A percentile compares a stretch with the other conserved stretches of the same genome.
Evolutionary conservation across 1,140 invertebrate genomes (phyloP).

Genomic region (Aphis craccivora): DNA sequence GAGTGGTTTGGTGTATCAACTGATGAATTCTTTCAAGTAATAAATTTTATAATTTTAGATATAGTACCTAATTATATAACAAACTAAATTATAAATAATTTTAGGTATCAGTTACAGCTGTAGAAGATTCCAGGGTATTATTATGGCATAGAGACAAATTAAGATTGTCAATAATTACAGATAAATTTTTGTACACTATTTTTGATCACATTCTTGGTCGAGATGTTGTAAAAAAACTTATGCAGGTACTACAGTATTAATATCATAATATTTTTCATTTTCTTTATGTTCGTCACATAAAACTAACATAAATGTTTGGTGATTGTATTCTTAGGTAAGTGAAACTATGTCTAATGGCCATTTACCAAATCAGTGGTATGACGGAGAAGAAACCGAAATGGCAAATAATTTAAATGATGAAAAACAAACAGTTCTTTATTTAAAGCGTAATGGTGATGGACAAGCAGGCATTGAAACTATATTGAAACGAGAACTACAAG

Average conservation of each 20-base stretch:
- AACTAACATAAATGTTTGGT: neutral
- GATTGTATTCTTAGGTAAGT: neutral
- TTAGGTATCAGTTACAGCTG: conserved; percentile 82
- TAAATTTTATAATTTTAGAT: neutral
- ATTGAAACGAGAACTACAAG: conserved; percentile 52
- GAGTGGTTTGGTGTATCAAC: conserved; percentile 92
- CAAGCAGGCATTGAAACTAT: conserved; percentile 56
- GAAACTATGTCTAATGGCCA: conserved; percentile 53
- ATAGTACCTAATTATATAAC: neutral
- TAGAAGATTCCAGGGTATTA: conserved; percentile 84
- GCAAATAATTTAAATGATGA: conserved; percentile 45
- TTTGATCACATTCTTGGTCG: conserved; percentile 87
- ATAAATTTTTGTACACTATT: conserved; percentile 83
- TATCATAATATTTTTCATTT: neutral
- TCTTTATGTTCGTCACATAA: neutral
- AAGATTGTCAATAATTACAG: conserved; percentile 82
- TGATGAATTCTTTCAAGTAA: conserved; percentile 87
- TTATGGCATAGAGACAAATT: conserved; percentile 88
- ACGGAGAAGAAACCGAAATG: conserved; percentile 35
- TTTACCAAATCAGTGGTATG: conserved; percentile 43
- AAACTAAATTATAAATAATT: neutral
- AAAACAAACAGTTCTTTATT: conserved; percentile 54
- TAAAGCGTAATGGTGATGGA: conserved; percentile 54
- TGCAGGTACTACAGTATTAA: conserved; percentile 72
- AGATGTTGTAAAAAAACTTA: conserved; percentile 89